Conservation (phyloP, 2,113 vertebrate species). For the Dasyprocta punctata region DNA sequence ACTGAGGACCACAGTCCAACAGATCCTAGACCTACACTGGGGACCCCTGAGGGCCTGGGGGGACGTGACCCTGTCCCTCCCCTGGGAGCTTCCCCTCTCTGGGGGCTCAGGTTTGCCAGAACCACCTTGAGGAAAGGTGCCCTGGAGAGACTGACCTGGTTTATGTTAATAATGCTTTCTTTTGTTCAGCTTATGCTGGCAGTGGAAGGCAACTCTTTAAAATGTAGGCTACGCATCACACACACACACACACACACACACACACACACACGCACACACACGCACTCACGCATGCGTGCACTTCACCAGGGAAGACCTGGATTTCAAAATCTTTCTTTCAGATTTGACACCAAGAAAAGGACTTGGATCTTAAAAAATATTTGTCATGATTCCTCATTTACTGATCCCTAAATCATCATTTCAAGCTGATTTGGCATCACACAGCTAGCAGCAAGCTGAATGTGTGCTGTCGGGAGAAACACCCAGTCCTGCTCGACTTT, state of each 20-base stretch:
- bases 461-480: not conserved
- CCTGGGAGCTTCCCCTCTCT: not conserved
- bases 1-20: not conserved
- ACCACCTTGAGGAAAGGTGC: not conserved
- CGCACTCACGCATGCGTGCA: no score
- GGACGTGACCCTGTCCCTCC: rapidly evolving
- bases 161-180: not conserved
- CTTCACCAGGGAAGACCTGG: no score
- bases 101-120: rapidly evolving
- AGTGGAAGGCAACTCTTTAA: not conserved
- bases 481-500: rapidly evolving
- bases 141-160: not conserved
- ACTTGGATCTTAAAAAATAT: not conserved
- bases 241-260: not conserved
- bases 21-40: rapidly evolving
- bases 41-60: not conserved
- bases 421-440: rapidly evolving
- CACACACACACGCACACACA: no score
- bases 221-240: not conserved
- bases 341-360: not conserved
- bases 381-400: not conserved
- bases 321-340: no score
- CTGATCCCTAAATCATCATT: not conserved
- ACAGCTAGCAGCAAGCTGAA: not conserved
- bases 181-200: not conserved